Evolutionary conservation across 2,888 invertebrate species (phyloP), one percentile per base, ranked within the genome.

Genomic region (Heteromyza rotundicornis): DNA sequence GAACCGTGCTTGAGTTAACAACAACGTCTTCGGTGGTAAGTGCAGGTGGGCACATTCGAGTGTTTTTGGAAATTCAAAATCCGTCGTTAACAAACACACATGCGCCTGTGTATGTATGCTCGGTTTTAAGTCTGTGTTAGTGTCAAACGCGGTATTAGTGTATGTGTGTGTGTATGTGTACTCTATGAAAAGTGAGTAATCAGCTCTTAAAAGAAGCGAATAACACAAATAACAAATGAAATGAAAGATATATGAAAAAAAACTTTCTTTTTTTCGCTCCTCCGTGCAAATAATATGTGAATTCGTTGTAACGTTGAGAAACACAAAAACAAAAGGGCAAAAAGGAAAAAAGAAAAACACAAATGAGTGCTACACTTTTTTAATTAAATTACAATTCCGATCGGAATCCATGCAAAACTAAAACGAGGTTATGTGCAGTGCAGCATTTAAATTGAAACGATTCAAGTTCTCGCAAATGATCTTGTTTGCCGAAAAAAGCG

Each of bases 151-250:
- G 17, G 47, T 20, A 20, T 47, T 5, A 8, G 20, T 19, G 50
- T 59, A 35, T 50, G 22, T 59, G 65, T 67, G 64, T 59, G 59
- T 61, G 65, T 64, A 59, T 70, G 67, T 68, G 72, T 72, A 69
- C 70, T 72, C 71, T 74, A 70, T 73, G 71, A 76, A 79, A 79
- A 78, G 79, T 79, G 79, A 77, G 77, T 76, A 79, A 74, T 47
- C 47, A 47, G 47, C 47, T 47, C 20, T 19, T 19, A 47, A 57
- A 24, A 59, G 17, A 59, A 22, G 40, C 20, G 53, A n/a, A 59
- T 53, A 35, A 56, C 35, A 36, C 47, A 63, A 59, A 57, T 57
- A 53, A 51, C 47, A 56, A 55, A 57, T 54, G 49, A 62, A 59
- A 60, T 57, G 55, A 63, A 55, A 54, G 50, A 57, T 59, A n/a